Conservation (phyloP, 2,888 invertebrate species). For the Ganaspis brasiliensis region DNA sequence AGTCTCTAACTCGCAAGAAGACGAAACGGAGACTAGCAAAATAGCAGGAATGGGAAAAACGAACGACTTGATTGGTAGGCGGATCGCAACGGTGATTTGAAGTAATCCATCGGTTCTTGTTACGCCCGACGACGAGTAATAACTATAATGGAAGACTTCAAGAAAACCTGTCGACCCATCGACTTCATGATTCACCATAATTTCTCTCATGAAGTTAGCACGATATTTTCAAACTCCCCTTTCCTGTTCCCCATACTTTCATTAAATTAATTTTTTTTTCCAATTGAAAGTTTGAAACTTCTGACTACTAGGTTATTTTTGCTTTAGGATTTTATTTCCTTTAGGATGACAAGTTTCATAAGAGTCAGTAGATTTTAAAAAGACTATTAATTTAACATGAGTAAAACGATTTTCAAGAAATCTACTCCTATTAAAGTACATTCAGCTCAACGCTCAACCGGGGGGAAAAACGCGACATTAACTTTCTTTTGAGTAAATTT, state of each 20-base stretch:
- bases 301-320: too few relatives aligned
- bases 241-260: slow-evolving; percentile 9
- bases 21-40: slow-evolving; percentile 52
- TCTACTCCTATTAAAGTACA: neutral
- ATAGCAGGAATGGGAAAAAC: slow-evolving; percentile 66
- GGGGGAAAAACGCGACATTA: neutral
- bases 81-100: slow-evolving; percentile 77
- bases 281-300: neutral
- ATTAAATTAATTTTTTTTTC: neutral
- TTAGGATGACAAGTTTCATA: too few relatives aligned
- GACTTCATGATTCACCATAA: slow-evolving; percentile 26
- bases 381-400: too few relatives aligned
- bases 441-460: neutral
- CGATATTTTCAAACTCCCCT: neutral
- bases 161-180: slow-evolving; percentile 43
- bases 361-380: too few relatives aligned
- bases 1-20: slow-evolving; percentile 60
- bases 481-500: neutral
- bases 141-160: slow-evolving; percentile 76
- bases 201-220: slow-evolving; percentile 1
- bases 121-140: slow-evolving; percentile 77
- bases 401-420: too few relatives aligned
- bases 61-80: slow-evolving; percentile 76
- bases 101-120: slow-evolving; percentile 78
- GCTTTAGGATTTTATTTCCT: too few relatives aligned